Conservation (phyloP, 2,797 vertebrate species). For the Sylvilagus floridanus region DNA sequence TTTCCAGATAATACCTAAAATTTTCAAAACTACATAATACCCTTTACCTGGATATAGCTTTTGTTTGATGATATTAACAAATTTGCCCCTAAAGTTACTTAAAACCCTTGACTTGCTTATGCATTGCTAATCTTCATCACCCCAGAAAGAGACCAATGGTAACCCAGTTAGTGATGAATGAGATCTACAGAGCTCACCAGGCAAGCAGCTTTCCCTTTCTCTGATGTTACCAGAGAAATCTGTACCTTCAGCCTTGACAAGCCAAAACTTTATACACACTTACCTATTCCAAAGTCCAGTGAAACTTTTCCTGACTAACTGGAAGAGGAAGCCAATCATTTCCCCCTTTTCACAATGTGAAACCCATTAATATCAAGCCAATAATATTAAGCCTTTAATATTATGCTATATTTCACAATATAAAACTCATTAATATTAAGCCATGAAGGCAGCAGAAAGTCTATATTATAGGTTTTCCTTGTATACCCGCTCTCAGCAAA, state of each 20-base stretch:
- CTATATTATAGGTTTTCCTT: neutral
- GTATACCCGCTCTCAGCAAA: neutral
- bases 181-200: neutral
- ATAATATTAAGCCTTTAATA: no score
- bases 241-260: neutral
- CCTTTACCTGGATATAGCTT: neutral
- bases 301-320: neutral
- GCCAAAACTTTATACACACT: neutral
- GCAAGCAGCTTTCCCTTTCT: neutral
- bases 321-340: neutral
- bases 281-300: neutral
- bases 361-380: neutral
- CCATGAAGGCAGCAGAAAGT: neutral
- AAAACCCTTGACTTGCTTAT: neutral
- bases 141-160: neutral
- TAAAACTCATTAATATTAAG: neutral
- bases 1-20: neutral
- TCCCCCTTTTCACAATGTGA: neutral
- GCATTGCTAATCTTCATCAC: neutral
- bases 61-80: constrained; percentile 35
- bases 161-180: neutral
- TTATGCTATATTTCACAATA: neutral
- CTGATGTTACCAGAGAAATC: neutral
- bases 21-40: neutral
- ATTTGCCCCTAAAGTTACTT: neutral